Conservation (phyloP, 2,888 invertebrate genomes). For the Tetragnatha montana region DNA sequence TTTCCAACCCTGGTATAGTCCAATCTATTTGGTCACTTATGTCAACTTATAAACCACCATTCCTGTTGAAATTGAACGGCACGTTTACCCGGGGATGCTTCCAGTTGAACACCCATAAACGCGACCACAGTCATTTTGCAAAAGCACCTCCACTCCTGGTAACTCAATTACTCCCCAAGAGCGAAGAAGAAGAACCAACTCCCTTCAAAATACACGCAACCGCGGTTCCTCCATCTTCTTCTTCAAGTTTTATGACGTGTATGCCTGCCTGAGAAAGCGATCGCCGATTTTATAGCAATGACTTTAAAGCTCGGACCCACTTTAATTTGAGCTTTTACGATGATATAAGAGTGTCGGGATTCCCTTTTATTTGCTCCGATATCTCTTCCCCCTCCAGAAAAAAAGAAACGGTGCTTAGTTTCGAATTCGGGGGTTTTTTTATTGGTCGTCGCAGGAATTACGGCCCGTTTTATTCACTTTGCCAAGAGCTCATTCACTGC, state of each 20-base stretch:
- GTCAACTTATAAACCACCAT: no score
- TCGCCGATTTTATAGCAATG: slow-evolving; percentile 61
- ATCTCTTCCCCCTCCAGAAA: not conserved
- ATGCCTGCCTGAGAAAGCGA: slow-evolving; percentile 30
- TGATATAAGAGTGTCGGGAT: slow-evolving; percentile 55
- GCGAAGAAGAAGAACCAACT: no score
- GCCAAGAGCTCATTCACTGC: not conserved
- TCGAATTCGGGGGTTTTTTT: slow-evolving; percentile 40
- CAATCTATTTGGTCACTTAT: no score
- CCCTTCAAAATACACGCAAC: no score
- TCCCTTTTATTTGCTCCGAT: slow-evolving; percentile 46
- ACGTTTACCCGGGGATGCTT: no score
- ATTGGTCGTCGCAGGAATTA: slow-evolving; percentile 54
- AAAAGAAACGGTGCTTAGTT: slow-evolving; percentile 52
- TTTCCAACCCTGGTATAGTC: no score
- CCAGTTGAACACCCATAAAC: no score
- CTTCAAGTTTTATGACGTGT: slow-evolving; percentile 47
- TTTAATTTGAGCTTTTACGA: slow-evolving; percentile 68
- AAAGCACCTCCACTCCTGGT: no score
- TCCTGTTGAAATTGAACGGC: no score
- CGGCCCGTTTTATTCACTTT: slow-evolving; percentile 18
- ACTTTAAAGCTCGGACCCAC: slow-evolving; percentile 49
- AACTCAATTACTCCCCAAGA: no score
- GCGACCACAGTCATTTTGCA: no score
- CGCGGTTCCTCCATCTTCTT: no score